Evolutionary conservation across 1,140 invertebrate species (phyloP), one percentile per base, ranked within the genome.

Genomic region (Tetramorium alpestre): DNA sequence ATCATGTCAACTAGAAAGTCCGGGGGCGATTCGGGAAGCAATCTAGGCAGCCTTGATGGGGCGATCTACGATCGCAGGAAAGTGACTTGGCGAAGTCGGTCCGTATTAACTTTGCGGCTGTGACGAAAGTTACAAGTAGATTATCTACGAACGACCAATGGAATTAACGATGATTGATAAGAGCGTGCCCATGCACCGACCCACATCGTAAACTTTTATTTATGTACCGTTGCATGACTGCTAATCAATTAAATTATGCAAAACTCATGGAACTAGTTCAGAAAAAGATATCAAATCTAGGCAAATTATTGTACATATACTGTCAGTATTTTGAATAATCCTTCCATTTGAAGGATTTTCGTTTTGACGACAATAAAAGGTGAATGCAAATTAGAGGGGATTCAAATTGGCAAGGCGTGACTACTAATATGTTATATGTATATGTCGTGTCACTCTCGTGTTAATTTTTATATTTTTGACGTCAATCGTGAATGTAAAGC

Each of bases 1-100:
- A 75, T 54, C 54, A 75, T 84, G 80, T 84, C 80, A 84, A 84
- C 69, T 84, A 62, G 56, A 62, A 84, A 84, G 67, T 44, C 11
- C 38, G n/a, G 67, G 51, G n/a, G 67, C 41, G 67, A 82, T 82
- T 28, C 54, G 80, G 69, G 13, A 84, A 84, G 80, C 69, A 84
- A 84, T 84, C 54, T 84, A 84, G 67, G 54, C 7, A 60, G 25
- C 54, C 80, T 84, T 75, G 41, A 84, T 75, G 49, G 22, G 28
- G 10, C 49, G 38, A 22, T 49, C 54, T 47, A 54, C 25, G 67
- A 82, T 82, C 41, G 41, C 67, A 47, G 38, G 56, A 33, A 84
- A 84, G 58, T 84, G 69, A 54, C 47, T 80, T 25, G 64, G 70
- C 67, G 38, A 62, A 49, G 54, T 75, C 54, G 25, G 11, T 84